Evolutionary conservation across 2,888 invertebrate species (phyloP), one percentile per base, ranked within the genome.

Genomic region (Exocentrus adspersus): DNA sequence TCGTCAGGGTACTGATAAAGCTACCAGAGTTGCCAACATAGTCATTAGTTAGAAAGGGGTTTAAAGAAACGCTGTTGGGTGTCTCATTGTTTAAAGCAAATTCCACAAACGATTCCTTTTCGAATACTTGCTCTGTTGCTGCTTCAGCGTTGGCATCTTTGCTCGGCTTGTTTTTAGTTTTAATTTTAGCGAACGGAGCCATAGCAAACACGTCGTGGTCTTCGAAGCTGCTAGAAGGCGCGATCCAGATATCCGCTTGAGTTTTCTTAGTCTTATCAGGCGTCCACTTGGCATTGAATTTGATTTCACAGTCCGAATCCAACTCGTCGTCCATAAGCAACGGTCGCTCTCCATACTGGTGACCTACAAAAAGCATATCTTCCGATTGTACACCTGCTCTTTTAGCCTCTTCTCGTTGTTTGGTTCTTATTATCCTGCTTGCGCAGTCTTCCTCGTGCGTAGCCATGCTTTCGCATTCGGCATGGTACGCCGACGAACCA

Each of bases 281-380:
- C 41, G 62, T 60, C 68, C 70, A 70, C 14, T 69, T 77, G 12
- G 57, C 19, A 50, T 74, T 74, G 24, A 73, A 74, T 70, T 79
- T 81, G n/a, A 72, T 80, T 16, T 82, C 85, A 28, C 84, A 84
- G 19, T 89, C 88, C 0, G 87, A 87, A 72, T 90, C 90, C n/a
- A 92, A 80, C 74, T 93, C 92, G 78, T 92, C 92, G 75, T 93
- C 92, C 59, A 92, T 85, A 2, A 93, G 79, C 37, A 93, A 80
- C 1, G 92, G 92, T 70, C 88, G 87, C 66, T 91, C 91, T 0
- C 92, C 92, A 73, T 91, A 91, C 71, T 89, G 90, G 78, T 92
- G 92, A 0, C 92, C 88, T 4, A 92, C 88, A 65, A 92, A 88
- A 21, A 88, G 81, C 48, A 88, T 85, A 74, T 86, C 87, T 45